phyloP scores from a whole-genome alignment of 2,797 vertebrate species.

The Scolopax rusticola region DNA sequence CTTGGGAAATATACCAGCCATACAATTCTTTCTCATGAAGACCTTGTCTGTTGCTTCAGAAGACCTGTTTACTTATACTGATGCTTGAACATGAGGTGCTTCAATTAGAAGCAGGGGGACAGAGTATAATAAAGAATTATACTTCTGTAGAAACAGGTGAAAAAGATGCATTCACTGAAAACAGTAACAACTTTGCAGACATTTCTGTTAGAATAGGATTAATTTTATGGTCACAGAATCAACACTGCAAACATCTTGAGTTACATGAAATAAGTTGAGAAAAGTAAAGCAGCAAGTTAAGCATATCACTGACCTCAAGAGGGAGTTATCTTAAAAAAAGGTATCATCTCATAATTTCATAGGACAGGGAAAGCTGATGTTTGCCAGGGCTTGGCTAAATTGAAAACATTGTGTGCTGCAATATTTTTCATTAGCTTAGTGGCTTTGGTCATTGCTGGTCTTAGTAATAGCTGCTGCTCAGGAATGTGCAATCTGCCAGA shows the following conservation, averaged over 20 bases:
- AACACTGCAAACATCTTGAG: not conserved
- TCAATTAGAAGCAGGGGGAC: not conserved
- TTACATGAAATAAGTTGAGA: not conserved
- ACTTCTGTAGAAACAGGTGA: not conserved
- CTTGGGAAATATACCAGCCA: constrained; percentile 25
- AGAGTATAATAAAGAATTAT: not conserved
- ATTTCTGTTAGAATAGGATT: not conserved
- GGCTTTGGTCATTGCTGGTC: not conserved
- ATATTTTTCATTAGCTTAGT: not conserved
- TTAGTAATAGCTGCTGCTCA: not conserved
- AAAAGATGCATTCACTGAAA: not conserved
- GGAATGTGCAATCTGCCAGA: not conserved
- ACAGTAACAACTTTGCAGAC: not conserved
- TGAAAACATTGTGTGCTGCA: not conserved
- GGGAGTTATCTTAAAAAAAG: not conserved
- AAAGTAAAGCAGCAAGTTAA: not conserved
- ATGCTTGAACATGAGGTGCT: constrained; percentile 15
- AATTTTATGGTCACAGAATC: not conserved
- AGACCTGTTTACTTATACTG: not conserved
- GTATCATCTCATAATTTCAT: not conserved
- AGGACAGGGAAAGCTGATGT: not conserved
- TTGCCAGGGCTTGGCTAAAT: not conserved
- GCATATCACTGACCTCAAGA: not conserved
- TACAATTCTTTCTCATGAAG: not conserved
- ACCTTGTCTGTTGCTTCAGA: constrained; percentile 11